A percentile compares a stretch with the other conserved stretches of the same genome.
Conservation (phyloP, 2,888 invertebrate species). For the Philhelius pedissequus region DNA sequence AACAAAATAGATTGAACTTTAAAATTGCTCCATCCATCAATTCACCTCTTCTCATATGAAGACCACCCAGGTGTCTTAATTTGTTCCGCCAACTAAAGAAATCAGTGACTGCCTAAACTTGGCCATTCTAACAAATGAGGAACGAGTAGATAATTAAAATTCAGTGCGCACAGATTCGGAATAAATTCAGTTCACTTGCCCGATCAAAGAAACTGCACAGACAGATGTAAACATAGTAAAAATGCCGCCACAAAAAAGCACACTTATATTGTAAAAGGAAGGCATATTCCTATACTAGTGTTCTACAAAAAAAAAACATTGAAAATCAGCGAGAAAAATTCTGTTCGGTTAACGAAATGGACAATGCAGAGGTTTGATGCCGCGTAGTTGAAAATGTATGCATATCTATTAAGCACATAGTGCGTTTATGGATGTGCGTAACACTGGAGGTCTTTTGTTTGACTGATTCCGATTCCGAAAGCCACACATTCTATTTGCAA, state of each 20-base stretch:
- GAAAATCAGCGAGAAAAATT: constrained; percentile 62
- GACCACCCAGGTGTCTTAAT: constrained; percentile 69
- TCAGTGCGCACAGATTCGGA: constrained; percentile 64
- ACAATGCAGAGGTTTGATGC: constrained; percentile 32
- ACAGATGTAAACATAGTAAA: constrained; percentile 40
- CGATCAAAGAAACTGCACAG: constrained; percentile 29
- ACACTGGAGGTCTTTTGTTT: constrained; percentile 29
- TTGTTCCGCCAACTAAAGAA: constrained; percentile 66
- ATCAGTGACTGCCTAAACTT: constrained; percentile 56
- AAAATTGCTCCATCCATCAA: constrained; percentile 26
- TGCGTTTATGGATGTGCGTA: background rate
- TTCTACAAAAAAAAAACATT: constrained; percentile 26
- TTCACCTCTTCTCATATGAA: constrained; percentile 32
- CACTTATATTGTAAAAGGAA: constrained; percentile 3
- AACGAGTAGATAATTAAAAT: constrained; percentile 58
- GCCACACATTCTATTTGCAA: constrained; percentile 1
- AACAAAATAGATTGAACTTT: constrained; percentile 23
- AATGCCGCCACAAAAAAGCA: constrained; percentile 41
- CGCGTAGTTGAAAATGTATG: constrained; percentile 20
- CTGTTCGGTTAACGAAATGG: constrained; percentile 59
- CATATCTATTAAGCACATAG: constrained; percentile 27
- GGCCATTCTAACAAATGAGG: constrained; percentile 36
- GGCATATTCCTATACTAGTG: background rate
- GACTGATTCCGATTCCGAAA: constrained; percentile 29
- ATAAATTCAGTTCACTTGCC: constrained; percentile 60